Percentiles rank a stretch among this genome's conserved stretches.
Evolutionary conservation across 2,888 invertebrate species (phyloP).

Genomic region (Escarpia spicata): DNA sequence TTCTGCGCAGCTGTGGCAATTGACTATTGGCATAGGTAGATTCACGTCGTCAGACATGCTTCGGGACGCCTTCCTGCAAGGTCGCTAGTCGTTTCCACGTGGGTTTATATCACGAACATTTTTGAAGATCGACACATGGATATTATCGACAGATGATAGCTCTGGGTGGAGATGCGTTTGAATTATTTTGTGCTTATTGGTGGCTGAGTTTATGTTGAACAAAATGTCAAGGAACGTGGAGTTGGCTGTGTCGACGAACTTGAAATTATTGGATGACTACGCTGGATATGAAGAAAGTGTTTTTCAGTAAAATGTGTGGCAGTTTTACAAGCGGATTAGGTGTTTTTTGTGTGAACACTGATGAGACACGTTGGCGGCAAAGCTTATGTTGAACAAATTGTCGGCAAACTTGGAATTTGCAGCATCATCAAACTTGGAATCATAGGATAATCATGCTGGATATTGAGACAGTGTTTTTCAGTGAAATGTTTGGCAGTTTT

Average conservation of each 20-base stretch:
- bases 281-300: not conserved
- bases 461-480: too few relatives aligned
- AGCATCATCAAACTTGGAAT: too few relatives aligned
- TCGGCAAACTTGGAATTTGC: too few relatives aligned
- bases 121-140: not conserved
- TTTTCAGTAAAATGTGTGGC: not conserved
- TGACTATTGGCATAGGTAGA: not conserved
- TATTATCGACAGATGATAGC: not conserved
- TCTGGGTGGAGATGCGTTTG: not conserved
- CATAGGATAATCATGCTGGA: too few relatives aligned
- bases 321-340: not conserved
- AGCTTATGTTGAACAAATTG: too few relatives aligned
- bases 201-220: not conserved
- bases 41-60: not conserved
- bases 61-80: not conserved
- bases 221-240: not conserved
- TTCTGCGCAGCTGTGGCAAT: not conserved
- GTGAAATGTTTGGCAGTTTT: too few relatives aligned
- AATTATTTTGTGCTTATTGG: not conserved
- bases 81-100: not conserved
- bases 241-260: not conserved
- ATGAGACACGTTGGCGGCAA: too few relatives aligned
- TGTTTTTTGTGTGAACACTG: too few relatives aligned
- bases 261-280: not conserved
- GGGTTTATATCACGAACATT: not conserved